phyloP scores from a whole-genome alignment of 2,797 vertebrate species.

The Pseudopleuronectes americanus region DNA sequence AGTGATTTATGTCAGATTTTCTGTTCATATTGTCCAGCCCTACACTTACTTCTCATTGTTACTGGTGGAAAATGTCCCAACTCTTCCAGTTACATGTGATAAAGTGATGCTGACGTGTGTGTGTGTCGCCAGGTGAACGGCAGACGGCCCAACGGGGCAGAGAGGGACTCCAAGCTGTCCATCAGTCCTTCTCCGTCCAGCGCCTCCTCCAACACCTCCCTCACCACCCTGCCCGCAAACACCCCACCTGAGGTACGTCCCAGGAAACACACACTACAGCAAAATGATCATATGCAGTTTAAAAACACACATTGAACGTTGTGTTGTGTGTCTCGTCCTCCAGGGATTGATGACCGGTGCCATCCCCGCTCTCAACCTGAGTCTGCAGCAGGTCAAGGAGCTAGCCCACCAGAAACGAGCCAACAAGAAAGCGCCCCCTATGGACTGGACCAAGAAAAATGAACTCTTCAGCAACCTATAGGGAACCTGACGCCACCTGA shows the following conservation, averaged over 20 bases:
- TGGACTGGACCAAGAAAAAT: slow-evolving; percentile 99
- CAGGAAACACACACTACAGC: background rate
- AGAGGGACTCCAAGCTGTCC: slow-evolving; percentile 76
- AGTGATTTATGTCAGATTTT: too few relatives aligned
- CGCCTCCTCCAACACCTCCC: slow-evolving; percentile 78
- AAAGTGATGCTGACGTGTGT: slow-evolving; percentile 8
- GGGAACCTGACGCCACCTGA: slow-evolving; percentile 28
- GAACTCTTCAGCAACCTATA: slow-evolving; percentile 98
- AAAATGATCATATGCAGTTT: background rate
- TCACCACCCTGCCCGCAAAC: slow-evolving; percentile 69
- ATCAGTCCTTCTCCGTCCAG: slow-evolving; percentile 82
- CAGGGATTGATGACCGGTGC: slow-evolving; percentile 60
- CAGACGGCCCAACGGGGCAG: slow-evolving; percentile 55
- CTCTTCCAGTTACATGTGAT: background rate
- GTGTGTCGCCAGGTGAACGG: slow-evolving; percentile 77
- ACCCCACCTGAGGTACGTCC: slow-evolving; percentile 77
- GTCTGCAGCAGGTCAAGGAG: slow-evolving; percentile 93
- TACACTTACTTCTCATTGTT: background rate
- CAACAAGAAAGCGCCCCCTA: slow-evolving; percentile 92
- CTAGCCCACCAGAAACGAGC: slow-evolving; percentile 93
- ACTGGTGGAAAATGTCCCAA: background rate
- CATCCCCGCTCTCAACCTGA: slow-evolving; percentile 87
- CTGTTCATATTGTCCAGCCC: too few relatives aligned
- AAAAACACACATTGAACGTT: background rate
- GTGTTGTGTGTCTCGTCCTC: background rate